A percentile compares a stretch with the other conserved stretches of the same genome.
Conservation (phyloP, 2,797 vertebrate species). For the Chaenodraco wilsoni region DNA sequence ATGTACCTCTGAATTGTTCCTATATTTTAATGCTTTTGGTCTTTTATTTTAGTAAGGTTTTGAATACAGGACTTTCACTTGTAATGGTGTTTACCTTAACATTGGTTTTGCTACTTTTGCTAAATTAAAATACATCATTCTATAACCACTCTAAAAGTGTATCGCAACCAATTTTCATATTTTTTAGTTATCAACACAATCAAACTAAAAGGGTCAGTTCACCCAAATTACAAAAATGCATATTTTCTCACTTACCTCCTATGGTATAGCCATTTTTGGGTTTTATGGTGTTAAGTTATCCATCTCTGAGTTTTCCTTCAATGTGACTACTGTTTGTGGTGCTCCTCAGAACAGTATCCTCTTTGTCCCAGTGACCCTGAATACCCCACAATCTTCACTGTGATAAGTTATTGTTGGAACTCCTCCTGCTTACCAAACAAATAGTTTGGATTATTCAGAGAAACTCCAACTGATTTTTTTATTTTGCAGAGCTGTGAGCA, state of each 20-base stretch:
- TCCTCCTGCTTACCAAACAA: background rate
- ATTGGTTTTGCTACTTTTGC: background rate
- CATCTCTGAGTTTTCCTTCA: background rate
- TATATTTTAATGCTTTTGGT: too few species aligned
- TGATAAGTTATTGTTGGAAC: background rate
- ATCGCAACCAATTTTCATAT: background rate
- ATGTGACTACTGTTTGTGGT: background rate
- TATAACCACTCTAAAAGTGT: background rate
- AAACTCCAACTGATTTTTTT: background rate
- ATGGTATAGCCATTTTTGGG: background rate
- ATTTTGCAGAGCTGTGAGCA: background rate
- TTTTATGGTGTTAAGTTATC: background rate
- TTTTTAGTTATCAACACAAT: background rate
- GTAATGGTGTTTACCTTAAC: too few species aligned
- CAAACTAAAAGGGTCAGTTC: slow-evolving; percentile 3
- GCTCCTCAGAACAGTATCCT: background rate
- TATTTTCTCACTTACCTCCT: background rate
- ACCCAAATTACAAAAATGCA: slow-evolving; percentile 13
- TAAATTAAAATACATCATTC: background rate
- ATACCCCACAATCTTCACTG: background rate
- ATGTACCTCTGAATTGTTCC: too few species aligned
- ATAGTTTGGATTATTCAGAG: background rate
- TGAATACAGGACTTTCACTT: too few species aligned
- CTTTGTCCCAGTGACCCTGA: background rate
- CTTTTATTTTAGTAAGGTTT: too few species aligned